phyloP scores from a whole-genome alignment of 2,888 invertebrate genomes.

The Perizoma flavofasciatum region DNA sequence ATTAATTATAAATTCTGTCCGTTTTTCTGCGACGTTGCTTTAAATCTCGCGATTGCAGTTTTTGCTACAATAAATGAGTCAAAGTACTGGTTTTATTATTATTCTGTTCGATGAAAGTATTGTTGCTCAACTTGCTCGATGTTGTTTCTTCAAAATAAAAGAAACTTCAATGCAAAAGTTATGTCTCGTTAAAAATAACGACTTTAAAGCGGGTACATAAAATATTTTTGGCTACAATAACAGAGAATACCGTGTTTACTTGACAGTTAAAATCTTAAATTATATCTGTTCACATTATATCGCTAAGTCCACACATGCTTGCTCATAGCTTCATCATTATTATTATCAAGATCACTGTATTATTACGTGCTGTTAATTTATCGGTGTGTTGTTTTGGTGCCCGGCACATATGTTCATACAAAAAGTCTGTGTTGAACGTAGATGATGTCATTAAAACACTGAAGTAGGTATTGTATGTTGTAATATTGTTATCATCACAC shows the following conservation, averaged over 20 bases:
- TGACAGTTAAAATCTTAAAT: constrained; percentile 18
- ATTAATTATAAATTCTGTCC: constrained; percentile 40
- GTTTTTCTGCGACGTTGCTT: constrained; percentile 23
- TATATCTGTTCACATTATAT: constrained; percentile 20
- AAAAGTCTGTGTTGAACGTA: constrained; percentile 42
- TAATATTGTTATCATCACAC: constrained; percentile 15
- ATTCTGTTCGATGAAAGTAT: not conserved
- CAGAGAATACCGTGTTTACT: constrained; percentile 18
- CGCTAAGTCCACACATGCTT: constrained; percentile 39
- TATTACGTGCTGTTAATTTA: constrained; percentile 33
- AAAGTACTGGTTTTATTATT: constrained; percentile 4
- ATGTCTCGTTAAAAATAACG: not conserved
- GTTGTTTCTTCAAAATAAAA: too few relatives aligned
- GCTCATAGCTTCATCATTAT: constrained; percentile 34
- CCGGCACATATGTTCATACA: constrained; percentile 24
- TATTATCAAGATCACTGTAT: constrained; percentile 45
- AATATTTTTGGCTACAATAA: constrained; percentile 7
- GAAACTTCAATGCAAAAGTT: too few relatives aligned
- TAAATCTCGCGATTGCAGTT: constrained; percentile 9
- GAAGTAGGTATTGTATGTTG: constrained; percentile 33
- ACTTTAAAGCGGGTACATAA: not conserved
- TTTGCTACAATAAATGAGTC: constrained; percentile 7
- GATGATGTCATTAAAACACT: constrained; percentile 59
- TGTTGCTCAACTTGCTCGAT: not conserved
- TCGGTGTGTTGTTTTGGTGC: constrained; percentile 39